These are phyloP conservation scores for Megalops atlanticus DNA, from an alignment of 2,113 vertebrate genomes.

Conservation along the genomic window DNA sequence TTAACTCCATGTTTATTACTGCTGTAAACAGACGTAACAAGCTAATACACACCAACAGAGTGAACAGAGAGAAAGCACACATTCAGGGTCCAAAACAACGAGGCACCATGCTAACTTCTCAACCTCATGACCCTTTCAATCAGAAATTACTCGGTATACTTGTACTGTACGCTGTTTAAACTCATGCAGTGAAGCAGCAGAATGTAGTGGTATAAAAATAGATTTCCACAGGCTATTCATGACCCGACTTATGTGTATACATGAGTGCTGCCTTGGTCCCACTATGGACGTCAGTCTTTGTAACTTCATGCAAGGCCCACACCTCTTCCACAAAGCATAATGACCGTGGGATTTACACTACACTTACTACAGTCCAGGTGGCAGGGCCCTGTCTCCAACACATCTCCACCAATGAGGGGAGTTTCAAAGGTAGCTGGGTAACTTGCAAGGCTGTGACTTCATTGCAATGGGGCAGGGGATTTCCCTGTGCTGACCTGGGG, in stretches of 20 bases:
- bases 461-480: too few species aligned
- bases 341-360: too few species aligned
- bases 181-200: background rate
- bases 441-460: too few species aligned
- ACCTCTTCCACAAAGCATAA: too few species aligned
- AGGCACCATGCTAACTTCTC: background rate
- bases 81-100: conserved; percentile 14
- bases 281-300: background rate
- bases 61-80: conserved; percentile 15
- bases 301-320: too few species aligned
- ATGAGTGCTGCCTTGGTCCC: background rate
- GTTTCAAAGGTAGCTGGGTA: too few species aligned
- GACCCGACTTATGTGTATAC: background rate
- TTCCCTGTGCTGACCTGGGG: too few species aligned
- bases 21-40: conserved; percentile 34
- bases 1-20: conserved; percentile 37
- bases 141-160: background rate
- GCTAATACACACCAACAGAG: conserved; percentile 21
- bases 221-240: background rate
- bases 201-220: background rate
- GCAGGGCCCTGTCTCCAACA: too few species aligned
- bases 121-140: too few species aligned
- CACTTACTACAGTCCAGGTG: too few species aligned
- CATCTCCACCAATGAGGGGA: too few species aligned
- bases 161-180: background rate